Evolutionary conservation across 2,113 vertebrate species (phyloP).

Genomic region (Etia nguti): DNA sequence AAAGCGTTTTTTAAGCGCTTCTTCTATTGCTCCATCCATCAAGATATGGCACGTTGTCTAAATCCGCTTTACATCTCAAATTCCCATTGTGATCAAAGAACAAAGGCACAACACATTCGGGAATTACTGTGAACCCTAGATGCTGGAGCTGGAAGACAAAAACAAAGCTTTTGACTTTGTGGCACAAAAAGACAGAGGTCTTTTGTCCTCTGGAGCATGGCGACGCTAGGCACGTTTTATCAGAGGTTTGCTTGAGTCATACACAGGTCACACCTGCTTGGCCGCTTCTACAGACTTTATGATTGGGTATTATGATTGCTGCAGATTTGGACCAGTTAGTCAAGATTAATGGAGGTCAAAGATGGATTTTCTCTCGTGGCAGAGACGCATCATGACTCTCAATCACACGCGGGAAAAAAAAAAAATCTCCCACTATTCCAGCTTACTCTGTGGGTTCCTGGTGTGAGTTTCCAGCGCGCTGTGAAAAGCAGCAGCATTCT

Average conservation of each 20-base stretch:
- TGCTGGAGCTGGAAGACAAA: constrained; percentile 1
- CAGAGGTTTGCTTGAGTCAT: not conserved
- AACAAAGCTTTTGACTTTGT: constrained; percentile 27
- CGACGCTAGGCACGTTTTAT: not conserved
- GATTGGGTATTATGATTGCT: not conserved
- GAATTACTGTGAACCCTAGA: constrained; percentile 17
- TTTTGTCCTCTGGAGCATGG: constrained; percentile 24
- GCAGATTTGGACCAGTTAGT: not conserved
- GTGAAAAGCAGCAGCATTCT: not conserved
- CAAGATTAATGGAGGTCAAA: not conserved
- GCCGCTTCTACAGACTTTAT: not conserved
- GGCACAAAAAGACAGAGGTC: constrained; percentile 24
- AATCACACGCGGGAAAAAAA: not conserved
- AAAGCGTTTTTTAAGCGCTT: not conserved
- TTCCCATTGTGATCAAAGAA: constrained; percentile 26
- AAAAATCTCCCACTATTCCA: not conserved
- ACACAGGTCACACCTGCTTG: not conserved
- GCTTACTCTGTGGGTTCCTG: not conserved
- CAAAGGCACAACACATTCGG: constrained; percentile 15
- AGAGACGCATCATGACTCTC: not conserved
- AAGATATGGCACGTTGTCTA: not conserved
- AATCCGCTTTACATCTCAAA: constrained; percentile 14
- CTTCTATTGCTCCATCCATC: not conserved
- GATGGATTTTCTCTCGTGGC: not conserved
- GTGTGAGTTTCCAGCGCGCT: not conserved